Percentiles rank a stretch among this genome's conserved stretches.
phyloP scores from a whole-genome alignment of 1,140 invertebrate species.

The Anastrepha ludens region DNA sequence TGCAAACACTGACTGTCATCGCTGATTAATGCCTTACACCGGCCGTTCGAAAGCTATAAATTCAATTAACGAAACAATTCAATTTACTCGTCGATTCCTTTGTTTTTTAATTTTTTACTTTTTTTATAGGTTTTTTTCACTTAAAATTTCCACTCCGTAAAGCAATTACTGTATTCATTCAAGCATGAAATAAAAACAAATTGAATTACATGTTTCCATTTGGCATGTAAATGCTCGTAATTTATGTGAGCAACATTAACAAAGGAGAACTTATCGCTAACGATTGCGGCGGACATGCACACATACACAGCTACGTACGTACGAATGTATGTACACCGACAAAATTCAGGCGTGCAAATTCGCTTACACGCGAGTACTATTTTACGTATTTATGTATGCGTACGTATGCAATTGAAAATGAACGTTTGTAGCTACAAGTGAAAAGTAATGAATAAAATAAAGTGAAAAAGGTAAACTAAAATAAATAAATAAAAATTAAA shows the following conservation, averaged over 20 bases:
- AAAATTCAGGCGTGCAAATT: neutral
- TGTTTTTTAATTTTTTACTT: neutral
- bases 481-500: too few relatives aligned
- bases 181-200: slow-evolving; percentile 43
- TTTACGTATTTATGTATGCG: neutral
- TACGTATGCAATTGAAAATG: neutral
- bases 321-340: neutral
- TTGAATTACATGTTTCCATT: slow-evolving; percentile 40
- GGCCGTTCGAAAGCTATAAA: slow-evolving; percentile 25
- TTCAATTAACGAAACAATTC: slow-evolving; percentile 47
- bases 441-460: neutral
- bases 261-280: slow-evolving; percentile 29
- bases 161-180: slow-evolving; percentile 31
- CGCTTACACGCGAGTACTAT: neutral
- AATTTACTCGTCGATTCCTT: slow-evolving; percentile 28
- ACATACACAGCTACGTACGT: neutral
- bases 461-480: neutral
- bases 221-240: slow-evolving; percentile 29
- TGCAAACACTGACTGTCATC: neutral
- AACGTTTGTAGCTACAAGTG: neutral
- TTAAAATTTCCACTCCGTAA: slow-evolving; percentile 36
- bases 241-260: slow-evolving; percentile 28
- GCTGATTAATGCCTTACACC: slow-evolving; percentile 28
- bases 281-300: neutral
- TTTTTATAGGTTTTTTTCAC: neutral